Percentiles rank a stretch among this genome's conserved stretches.
phyloP scores from a whole-genome alignment of 2,797 vertebrate genomes.

The Pempheris klunzingeri region DNA sequence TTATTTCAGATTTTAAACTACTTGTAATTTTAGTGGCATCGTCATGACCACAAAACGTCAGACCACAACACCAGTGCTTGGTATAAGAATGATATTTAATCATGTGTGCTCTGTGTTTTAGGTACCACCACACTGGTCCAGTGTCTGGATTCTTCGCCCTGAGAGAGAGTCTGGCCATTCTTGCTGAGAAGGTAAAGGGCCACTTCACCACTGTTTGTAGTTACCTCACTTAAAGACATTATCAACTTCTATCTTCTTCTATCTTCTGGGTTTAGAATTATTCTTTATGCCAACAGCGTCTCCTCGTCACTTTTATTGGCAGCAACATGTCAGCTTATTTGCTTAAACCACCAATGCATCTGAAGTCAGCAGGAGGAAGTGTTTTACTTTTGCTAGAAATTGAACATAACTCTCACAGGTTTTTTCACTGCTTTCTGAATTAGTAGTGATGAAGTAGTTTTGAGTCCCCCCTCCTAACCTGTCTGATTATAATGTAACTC shows the following conservation, averaged over 20 bases:
- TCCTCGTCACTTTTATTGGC: neutral
- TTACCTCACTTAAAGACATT: neutral
- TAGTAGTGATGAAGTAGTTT: neutral
- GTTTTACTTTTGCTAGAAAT: neutral
- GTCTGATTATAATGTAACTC: neutral
- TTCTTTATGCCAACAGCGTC: neutral
- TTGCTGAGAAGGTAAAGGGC: slow-evolving; percentile 88
- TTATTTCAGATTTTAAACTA: neutral
- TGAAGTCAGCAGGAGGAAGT: neutral
- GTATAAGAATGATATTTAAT: neutral
- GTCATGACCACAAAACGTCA: neutral
- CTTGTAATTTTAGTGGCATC: neutral
- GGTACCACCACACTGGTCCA: slow-evolving; percentile 95
- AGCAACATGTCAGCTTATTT: neutral
- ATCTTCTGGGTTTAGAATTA: neutral
- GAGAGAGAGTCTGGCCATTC: slow-evolving; percentile 92
- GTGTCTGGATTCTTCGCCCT: slow-evolving; percentile 90
- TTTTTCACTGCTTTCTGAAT: too few species aligned
- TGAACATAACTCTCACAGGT: neutral
- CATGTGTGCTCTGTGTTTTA: slow-evolving; percentile 69
- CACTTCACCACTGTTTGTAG: slow-evolving; percentile 5
- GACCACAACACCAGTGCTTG: neutral
- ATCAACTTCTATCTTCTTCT: neutral
- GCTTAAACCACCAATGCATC: neutral
- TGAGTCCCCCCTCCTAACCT: too few species aligned